Evolutionary conservation across 92 coral and sea anemone genomes (phyloP), one percentile per base, ranked within the genome.

Genomic region (Chrysogorgia sp.): DNA sequence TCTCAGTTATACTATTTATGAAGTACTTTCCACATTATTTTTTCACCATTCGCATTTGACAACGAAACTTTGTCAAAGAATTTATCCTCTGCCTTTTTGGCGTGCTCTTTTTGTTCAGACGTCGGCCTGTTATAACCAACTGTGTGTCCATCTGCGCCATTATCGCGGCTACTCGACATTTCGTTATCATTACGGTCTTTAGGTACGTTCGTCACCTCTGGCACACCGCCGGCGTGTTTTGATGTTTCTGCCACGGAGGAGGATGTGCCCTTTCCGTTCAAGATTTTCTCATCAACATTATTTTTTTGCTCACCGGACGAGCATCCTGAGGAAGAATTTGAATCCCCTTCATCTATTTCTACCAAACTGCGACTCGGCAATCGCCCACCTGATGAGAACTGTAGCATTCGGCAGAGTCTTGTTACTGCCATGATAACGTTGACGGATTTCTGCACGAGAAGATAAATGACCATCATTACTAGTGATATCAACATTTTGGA

Each of bases 401-500:
- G 79, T 13, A 72, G 14, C n/a, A 72, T 8, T 34, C 65, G 63
- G 25, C 63, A 72, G 5, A 72, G 65, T 56, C 55, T 72, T 23
- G 65, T 53, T 10, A 72, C 79, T 15, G 79, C 79, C 49, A 55
- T 53, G 7, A 72, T 26, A 0, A 72, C 79, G 33, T 72, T 45
- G 0, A 72, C 79, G 19, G 79, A 72, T 72, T 72, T 72, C 79
- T 64, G n/a, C n/a, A n/a, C n/a, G n/a, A n/a, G n/a, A n/a, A n/a
- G n/a, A n/a, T n/a, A n/a, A n/a, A n/a, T n/a, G n/a, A n/a, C n/a
- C n/a, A n/a, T n/a, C n/a, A n/a, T n/a, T n/a, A n/a, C n/a, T n/a
- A n/a, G n/a, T n/a, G n/a, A n/a, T n/a, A n/a, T n/a, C n/a, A n/a
- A n/a, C n/a, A n/a, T n/a, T n/a, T n/a, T n/a, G n/a, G n/a, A n/a